phyloP scores from a whole-genome alignment of 2,888 invertebrate species.

The Metellina segmentata region DNA sequence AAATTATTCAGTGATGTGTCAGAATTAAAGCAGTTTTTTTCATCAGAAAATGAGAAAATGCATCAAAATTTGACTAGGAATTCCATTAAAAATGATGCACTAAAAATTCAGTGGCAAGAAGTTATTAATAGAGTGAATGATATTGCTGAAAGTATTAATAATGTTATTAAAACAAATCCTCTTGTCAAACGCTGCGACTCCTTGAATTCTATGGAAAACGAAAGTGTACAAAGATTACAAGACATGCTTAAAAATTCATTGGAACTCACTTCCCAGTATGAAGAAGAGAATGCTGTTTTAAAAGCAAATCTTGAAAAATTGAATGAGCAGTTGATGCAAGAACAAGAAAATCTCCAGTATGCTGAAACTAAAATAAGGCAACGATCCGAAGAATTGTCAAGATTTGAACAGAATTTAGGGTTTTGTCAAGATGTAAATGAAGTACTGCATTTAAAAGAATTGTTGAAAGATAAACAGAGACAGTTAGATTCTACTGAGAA shows the following conservation, averaged over 20 bases:
- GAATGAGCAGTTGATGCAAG: slow-evolving; percentile 5
- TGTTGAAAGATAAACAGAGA: slow-evolving; percentile 37
- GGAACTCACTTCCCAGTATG: slow-evolving; percentile 51
- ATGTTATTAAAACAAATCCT: slow-evolving; percentile 8
- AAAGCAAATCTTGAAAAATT: slow-evolving; percentile 15
- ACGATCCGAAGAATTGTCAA: neutral
- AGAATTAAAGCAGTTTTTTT: slow-evolving; percentile 58
- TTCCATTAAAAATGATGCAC: slow-evolving; percentile 21
- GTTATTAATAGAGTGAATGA: slow-evolving; percentile 51
- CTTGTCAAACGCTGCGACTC: neutral
- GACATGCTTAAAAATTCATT: slow-evolving; percentile 44
- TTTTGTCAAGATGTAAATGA: slow-evolving; percentile 14
- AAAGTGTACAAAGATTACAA: slow-evolving; percentile 49
- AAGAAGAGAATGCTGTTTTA: slow-evolving; percentile 48
- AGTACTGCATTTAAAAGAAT: slow-evolving; percentile 31
- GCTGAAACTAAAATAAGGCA: neutral
- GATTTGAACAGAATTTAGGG: no score
- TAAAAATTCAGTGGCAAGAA: slow-evolving; percentile 50
- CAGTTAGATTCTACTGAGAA: slow-evolving; percentile 46
- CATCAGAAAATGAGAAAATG: slow-evolving; percentile 67
- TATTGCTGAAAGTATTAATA: slow-evolving; percentile 49
- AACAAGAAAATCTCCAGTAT: slow-evolving; percentile 11
- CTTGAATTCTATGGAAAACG: slow-evolving; percentile 16
- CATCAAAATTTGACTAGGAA: slow-evolving; percentile 23
- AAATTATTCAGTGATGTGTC: slow-evolving; percentile 55